Conservation (phyloP, 2,113 vertebrate genomes). For the Onychorhynchus coronatus region DNA sequence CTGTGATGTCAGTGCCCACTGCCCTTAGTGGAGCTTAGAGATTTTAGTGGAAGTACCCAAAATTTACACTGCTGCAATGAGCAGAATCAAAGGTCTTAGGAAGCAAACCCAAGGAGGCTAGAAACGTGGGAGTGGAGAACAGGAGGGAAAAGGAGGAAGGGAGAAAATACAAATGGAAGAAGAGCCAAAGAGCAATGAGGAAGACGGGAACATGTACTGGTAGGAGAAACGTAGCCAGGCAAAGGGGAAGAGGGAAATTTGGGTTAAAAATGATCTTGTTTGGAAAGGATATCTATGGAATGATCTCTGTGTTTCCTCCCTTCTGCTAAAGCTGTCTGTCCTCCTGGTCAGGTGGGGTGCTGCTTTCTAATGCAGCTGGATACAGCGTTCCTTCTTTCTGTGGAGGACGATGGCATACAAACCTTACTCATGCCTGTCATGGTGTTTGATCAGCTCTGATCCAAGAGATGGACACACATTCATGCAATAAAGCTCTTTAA, state of each 20-base stretch:
- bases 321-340: not conserved
- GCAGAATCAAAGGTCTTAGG: not conserved
- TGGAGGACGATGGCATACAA: not conserved
- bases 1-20: not conserved
- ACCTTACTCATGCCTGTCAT: not conserved
- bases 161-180: not conserved
- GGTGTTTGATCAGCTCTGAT: not conserved
- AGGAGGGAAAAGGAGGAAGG: not conserved
- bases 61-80: not conserved
- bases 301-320: not conserved
- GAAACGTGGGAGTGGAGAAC: not conserved
- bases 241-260: not conserved
- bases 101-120: not conserved
- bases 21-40: not conserved
- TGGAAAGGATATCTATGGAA: not conserved
- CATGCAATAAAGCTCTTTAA: not conserved
- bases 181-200: not conserved
- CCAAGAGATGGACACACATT: not conserved
- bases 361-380: not conserved
- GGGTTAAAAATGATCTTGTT: not conserved
- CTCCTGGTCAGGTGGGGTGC: not conserved
- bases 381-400: not conserved
- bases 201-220: not conserved
- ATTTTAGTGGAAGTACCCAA: not conserved
- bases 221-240: not conserved